Evolutionary conservation across 1,140 invertebrate species (phyloP), one percentile per base, ranked within the genome.

Genomic region (Micrasema minimum): DNA sequence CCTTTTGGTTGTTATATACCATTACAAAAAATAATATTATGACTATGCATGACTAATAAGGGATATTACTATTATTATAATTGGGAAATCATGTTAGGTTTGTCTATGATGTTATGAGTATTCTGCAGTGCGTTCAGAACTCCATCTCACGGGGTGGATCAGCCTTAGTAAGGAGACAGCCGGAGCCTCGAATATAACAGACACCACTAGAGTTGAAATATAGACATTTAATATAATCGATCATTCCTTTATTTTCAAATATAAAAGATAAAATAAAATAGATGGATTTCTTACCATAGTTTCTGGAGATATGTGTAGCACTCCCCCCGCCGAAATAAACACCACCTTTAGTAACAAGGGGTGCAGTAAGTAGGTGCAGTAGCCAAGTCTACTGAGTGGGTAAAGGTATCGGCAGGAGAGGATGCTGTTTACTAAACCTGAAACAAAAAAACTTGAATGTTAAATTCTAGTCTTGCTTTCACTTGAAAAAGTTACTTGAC

Each of bases 361-460:
- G 31, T 75, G 74, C 16, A 75, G 45, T 26, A 75, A 43, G 23
- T 72, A 75, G 14, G 55, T 55, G 35, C 74, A 72, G 48, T 69
- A 75, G 48, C 69, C 66, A 12, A 75, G 43, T 23, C 74, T 45
- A 22, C 74, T 75, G 14, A 75, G 35, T n/a, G 74, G 74, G 53
- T 72, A 75, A 14, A 72, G 37, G n/a, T 50, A 53, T 1, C 61
- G 70, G 14, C 67, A 72, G 1, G 74, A 75, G 26, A 75, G 53
- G 4, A 75, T 23, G 14, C 38, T 69, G 35, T 72, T 75, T 18
- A 72, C 59, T 1, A 37, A 1, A 18, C 74, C 74, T 75, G 50
- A 69, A 62, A 61, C 10, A 53, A 20, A 66, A n/a, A n/a, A n/a
- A n/a, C n/a, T n/a, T n/a, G n/a, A n/a, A n/a, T n/a, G n/a, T n/a